phyloP scores from a whole-genome alignment of 2,113 vertebrate genomes.

The Serranochromis macrocephalus region DNA sequence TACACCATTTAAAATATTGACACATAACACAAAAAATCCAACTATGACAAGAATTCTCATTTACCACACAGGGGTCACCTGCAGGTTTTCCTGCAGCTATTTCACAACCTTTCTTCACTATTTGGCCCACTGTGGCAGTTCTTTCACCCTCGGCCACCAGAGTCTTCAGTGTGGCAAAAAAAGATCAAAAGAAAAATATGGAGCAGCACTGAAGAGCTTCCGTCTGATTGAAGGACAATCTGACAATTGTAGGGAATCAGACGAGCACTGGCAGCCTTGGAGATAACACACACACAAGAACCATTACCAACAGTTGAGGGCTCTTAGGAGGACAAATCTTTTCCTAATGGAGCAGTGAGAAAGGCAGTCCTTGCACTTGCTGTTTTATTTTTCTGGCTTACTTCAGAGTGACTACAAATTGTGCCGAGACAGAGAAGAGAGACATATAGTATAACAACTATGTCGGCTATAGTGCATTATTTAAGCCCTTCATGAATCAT shows the following conservation, averaged over 20 bases:
- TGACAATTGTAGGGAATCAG: not conserved
- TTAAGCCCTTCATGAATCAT: not conserved
- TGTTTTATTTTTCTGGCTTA: not conserved
- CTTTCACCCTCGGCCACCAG: not conserved
- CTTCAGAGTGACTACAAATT: not conserved
- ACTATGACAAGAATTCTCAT: not conserved
- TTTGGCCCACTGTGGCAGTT: not conserved
- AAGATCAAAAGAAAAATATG: not conserved
- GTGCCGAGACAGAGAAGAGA: not conserved
- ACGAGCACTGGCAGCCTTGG: not conserved
- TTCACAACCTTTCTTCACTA: not conserved
- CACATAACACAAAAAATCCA: not conserved
- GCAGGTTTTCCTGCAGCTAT: not conserved
- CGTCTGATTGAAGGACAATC: conserved; percentile 2
- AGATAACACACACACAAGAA: not conserved
- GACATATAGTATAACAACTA: not conserved
- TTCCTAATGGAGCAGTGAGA: not conserved
- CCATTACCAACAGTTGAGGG: not conserved
- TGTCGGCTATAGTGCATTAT: not conserved
- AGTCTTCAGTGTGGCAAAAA: not conserved
- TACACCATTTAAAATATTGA: not conserved
- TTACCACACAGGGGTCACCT: not conserved
- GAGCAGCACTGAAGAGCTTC: not conserved
- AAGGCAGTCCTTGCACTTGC: not conserved
- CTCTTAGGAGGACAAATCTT: not conserved